These are phyloP conservation scores for Donacobius atricapilla DNA, from an alignment of 2,113 vertebrate genomes.

Conservation along the genomic window DNA sequence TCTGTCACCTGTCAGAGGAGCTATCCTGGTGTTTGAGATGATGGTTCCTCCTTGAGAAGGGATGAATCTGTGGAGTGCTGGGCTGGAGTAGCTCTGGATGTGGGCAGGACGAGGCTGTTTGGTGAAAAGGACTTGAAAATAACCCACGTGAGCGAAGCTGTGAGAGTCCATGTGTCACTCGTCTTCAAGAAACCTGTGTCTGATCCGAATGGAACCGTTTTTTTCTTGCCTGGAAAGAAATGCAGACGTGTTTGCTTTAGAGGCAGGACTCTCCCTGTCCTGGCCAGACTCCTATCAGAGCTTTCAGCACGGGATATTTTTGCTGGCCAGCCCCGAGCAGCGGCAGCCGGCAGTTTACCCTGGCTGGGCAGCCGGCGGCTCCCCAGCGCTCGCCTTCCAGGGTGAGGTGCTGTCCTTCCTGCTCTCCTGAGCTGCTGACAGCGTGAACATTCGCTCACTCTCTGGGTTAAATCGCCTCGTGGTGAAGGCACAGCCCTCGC, in stretches of 20 bases:
- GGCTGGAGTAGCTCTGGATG: too few species aligned
- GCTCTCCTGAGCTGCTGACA: neutral
- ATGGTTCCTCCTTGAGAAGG: neutral
- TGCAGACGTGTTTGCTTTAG: neutral
- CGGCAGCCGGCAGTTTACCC: neutral
- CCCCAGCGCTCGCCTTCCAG: neutral
- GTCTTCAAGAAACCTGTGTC: neutral
- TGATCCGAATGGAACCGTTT: neutral
- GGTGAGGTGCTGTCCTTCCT: constrained; percentile 2
- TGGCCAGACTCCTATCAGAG: neutral
- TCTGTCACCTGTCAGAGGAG: neutral
- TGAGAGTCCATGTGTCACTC: rapidly evolving
- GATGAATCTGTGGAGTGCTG: neutral
- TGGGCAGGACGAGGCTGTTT: neutral
- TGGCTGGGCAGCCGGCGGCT: neutral
- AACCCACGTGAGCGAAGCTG: rapidly evolving
- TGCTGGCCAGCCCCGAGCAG: neutral
- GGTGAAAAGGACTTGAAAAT: neutral
- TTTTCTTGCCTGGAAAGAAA: constrained; percentile 9
- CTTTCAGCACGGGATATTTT: constrained; percentile 39
- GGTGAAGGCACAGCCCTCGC: neutral
- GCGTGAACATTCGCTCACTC: neutral
- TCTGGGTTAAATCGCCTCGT: neutral
- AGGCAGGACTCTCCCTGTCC: neutral
- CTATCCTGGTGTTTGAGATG: neutral